A percentile compares a stretch with the other conserved stretches of the same genome.
These are phyloP conservation scores for Megalopta genalis DNA, from an alignment of 1,140 invertebrate genomes.

Conservation along the genomic window DNA sequence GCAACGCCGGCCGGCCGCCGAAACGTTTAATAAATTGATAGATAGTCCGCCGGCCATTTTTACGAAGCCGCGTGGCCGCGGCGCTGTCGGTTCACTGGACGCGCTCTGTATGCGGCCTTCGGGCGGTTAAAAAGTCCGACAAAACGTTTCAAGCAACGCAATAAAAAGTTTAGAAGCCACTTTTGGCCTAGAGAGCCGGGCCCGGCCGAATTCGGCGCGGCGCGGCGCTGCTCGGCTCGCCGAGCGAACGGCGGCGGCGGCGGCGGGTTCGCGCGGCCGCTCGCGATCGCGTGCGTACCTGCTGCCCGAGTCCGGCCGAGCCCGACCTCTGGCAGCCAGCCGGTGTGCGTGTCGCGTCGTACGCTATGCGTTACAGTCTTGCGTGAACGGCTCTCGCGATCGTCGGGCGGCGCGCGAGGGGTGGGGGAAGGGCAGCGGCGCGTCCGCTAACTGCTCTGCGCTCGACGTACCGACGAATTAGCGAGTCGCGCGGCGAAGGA, in stretches of 20 bases:
- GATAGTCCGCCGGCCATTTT: no score
- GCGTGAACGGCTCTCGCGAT: slow-evolving; percentile 10
- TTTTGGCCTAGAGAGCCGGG: slow-evolving; percentile 30
- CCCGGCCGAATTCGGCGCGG: slow-evolving; percentile 45
- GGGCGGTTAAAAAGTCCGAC: no score
- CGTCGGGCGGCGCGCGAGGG: no score
- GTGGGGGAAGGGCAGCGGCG: neutral
- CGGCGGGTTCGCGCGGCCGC: neutral
- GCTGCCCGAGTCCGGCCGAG: slow-evolving; percentile 10
- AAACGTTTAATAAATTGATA: no score
- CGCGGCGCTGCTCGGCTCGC: no score
- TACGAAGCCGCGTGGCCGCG: no score
- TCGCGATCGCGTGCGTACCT: slow-evolving; percentile 12
- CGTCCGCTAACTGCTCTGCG: slow-evolving; percentile 50
- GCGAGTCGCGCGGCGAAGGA: slow-evolving; percentile 52
- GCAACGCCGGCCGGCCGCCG: no score
- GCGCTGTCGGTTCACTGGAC: no score
- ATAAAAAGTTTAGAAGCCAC: neutral
- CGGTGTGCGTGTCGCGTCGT: slow-evolving; percentile 10
- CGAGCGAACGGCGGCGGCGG: no score
- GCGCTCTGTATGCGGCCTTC: no score
- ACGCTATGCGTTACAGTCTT: neutral
- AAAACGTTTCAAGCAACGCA: no score
- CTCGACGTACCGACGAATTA: slow-evolving; percentile 52
- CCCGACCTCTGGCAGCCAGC: neutral